Base-by-base conservation (phyloP, 1,140 invertebrate species). In the Caenorhabditis latens region DNA sequence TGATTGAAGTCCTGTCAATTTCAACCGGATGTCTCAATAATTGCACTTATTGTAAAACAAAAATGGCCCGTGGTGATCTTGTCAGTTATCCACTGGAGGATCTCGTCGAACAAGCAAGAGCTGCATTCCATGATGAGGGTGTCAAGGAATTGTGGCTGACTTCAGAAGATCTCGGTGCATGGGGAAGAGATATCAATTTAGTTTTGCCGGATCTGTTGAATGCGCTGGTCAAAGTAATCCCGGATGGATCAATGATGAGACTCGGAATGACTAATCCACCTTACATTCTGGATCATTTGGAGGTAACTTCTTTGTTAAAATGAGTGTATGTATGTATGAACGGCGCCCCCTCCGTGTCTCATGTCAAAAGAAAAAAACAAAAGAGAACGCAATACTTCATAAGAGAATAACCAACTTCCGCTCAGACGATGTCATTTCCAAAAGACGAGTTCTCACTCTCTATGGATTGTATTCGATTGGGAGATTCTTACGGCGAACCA, bases 11-110 rank as follows among this genome's bases (percentile, higher is more conserved):
- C 16, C 98, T 99, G 88, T 95, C 98, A 0, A 98, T 99, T 19
- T 99, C 97, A 93, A 98, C 97, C 3, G 98, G 97, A 0, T 99
- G 98, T 92, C 93, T 99, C 6, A 99, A 99, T 94, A 96, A 98
- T 90, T 99, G 98, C 92, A 99, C 98, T 0, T 99, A 99, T 92
- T 99, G 98, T 91, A 99, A 99, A 93, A 99, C 98, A 0, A 99
- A 99, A 93, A 97, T 98, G 93, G 98, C 98, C 0, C 93, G 98
- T 88, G 98, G 98, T 0, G 96, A 99, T 92, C 93, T 99, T 2
- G 97, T 96, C 0, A 98, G 97, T 93, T 99, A 99, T 93, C 95
- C 95, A 0, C 95, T 96, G 0, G 93, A 94, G 46, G 94, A 94
- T 84, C 94, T 95, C 84, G 93, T 95, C 5, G 93, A 92, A 42